Conservation (phyloP, 1,140 invertebrate species). For the Drosophila sp. region DNA sequence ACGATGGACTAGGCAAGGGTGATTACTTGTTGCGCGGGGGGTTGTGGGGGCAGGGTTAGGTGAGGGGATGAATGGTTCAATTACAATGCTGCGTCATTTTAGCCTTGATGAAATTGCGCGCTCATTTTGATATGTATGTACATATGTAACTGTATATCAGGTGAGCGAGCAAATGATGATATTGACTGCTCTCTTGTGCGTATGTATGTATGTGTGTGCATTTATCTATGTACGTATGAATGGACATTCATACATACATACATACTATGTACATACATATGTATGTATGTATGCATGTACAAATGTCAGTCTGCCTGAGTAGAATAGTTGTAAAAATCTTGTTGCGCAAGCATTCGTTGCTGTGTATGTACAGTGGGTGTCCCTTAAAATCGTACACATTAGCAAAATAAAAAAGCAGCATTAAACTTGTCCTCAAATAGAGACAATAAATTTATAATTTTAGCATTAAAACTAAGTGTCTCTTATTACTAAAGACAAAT, state of each 20-base stretch:
- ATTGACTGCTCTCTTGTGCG: constrained; percentile 34
- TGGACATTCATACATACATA: neutral
- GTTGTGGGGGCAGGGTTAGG: neutral
- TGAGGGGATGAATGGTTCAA: neutral
- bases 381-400: neutral
- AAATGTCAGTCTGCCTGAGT: neutral
- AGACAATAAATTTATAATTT: too few relatives aligned
- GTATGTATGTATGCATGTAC: neutral
- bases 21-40: neutral
- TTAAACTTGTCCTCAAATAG: too few relatives aligned
- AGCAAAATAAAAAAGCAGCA: neutral
- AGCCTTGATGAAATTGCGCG: constrained; percentile 53
- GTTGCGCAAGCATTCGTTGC: constrained; percentile 62
- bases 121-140: constrained; percentile 44
- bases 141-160: constrained; percentile 58
- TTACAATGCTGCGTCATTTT: constrained; percentile 55
- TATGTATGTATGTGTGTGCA: neutral
- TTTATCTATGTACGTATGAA: neutral
- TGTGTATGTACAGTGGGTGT: constrained; percentile 4
- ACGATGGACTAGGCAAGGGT: neutral
- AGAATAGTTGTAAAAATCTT: constrained; percentile 57
- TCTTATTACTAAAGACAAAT: too few relatives aligned
- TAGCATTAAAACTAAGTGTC: too few relatives aligned
- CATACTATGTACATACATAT: neutral
- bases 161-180: constrained; percentile 46